These are phyloP conservation scores for Eriosoma lanigerum DNA, from an alignment of 1,140 invertebrate species.

Conservation along the genomic window DNA sequence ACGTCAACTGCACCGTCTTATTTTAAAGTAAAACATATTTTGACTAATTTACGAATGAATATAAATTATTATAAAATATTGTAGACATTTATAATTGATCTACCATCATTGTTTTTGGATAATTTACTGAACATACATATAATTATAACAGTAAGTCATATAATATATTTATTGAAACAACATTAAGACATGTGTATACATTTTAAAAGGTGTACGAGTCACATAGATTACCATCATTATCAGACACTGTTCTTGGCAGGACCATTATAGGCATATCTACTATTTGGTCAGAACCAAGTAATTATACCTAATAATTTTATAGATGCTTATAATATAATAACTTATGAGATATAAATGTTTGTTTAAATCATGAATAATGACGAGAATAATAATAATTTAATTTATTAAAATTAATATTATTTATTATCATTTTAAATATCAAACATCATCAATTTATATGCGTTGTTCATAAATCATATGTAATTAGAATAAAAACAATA, in stretches of 20 bases:
- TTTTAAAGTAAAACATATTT: conserved; percentile 20
- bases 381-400: too few species aligned
- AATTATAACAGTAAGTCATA: conserved; percentile 21
- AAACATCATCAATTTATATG: too few species aligned
- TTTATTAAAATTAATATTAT: too few species aligned
- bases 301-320: too few species aligned
- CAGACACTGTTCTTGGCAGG: conserved; percentile 18
- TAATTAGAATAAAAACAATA: too few species aligned
- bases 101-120: conserved; percentile 4
- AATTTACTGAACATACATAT: not conserved
- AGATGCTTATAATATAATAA: too few species aligned
- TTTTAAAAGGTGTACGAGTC: conserved; percentile 11
- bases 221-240: not conserved
- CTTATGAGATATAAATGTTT: too few species aligned
- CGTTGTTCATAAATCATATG: too few species aligned
- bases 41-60: not conserved
- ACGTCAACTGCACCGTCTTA: conserved; percentile 8
- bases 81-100: conserved; percentile 43
- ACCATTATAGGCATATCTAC: not conserved
- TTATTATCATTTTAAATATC: too few species aligned
- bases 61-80: not conserved
- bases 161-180: not conserved
- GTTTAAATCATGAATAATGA: too few species aligned
- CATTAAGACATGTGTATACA: too few species aligned
- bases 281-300: conserved; percentile 48